Evolutionary conservation across 1,140 invertebrate species (phyloP).

Genomic region (Meloidogyne exigua): DNA sequence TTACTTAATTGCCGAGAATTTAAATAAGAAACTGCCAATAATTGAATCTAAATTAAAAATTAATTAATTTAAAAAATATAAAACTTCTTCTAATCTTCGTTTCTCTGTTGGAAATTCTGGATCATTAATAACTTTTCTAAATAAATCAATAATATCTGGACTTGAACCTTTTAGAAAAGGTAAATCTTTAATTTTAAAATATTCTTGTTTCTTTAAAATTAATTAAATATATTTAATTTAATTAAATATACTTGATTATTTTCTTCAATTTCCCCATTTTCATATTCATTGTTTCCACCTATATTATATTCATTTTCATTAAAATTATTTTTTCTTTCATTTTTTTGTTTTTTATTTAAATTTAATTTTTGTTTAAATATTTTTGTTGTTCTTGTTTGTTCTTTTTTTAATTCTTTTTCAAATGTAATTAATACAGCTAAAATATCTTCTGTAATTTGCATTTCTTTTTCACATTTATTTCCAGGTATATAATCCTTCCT

Average conservation of each 20-base stretch:
- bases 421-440: conserved; percentile 55
- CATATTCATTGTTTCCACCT: too few relatives aligned
- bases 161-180: conserved; percentile 46
- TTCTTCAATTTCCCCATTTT: neutral
- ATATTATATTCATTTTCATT: too few relatives aligned
- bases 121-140: conserved; percentile 45
- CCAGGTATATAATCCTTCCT: conserved; percentile 55
- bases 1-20: conserved; percentile 33
- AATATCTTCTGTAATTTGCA: conserved; percentile 55
- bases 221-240: neutral
- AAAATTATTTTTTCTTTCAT: neutral
- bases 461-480: conserved; percentile 48
- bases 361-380: neutral
- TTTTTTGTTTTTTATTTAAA: neutral
- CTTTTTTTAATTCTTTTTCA: conserved; percentile 47
- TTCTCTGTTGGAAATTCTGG: conserved; percentile 46
- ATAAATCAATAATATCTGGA: conserved; percentile 31
- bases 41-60: conserved; percentile 35
- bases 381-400: neutral
- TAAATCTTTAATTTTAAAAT: conserved; percentile 28
- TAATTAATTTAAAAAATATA: conserved; percentile 7
- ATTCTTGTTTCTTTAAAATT: neutral
- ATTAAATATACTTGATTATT: too few relatives aligned
- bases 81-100: conserved; percentile 44
- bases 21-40: conserved; percentile 52